Base-by-base conservation (phyloP, 1,140 invertebrate species). In the Brachionus koreanus region DNA sequence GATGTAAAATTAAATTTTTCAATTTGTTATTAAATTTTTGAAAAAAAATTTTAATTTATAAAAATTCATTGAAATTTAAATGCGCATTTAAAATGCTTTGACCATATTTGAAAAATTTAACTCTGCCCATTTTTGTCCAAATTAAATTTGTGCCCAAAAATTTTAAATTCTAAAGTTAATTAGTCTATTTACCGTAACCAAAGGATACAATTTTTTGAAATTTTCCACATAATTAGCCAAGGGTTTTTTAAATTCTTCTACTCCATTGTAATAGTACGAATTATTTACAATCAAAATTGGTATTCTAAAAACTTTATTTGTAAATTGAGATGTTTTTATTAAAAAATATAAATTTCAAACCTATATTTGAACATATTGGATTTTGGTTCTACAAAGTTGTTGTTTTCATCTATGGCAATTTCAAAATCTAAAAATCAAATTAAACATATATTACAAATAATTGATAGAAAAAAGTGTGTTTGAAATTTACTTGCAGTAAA, bases 131-230 rank as follows among this genome's bases (percentile, higher is more conserved):
- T n/a, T n/a, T n/a, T n/a, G n/a, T n/a, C n/a, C 29, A 29, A 29
- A 29, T 29, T 29, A 2, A 29, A 2, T 29, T 29, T 29, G 29
- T 29, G n/a, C n/a, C n/a, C n/a, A n/a, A n/a, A n/a, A n/a, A n/a
- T 3, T 29, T 29, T 3, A 29, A 29, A 29, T 29, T 29, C 5
- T 6, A 1, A 42, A 42, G 39, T 42, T 42, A 29, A 29, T n/a
- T 2, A 29, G 29, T 3, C 3, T 29, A 23, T 29, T 29, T 79
- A 79, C 76, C 12, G 76, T 79, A 16, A 79, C 76, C 12, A 79
- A 4, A 29, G 76, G 76, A 42, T 79, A 79, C 29, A 79, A 43
- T 43, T 61, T 79, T 79, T 79, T 57, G 25, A 79, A 79, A 61
- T 61, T 65, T 9, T 79, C 76, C 2, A 79, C 49, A 65, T 79